A percentile compares a stretch with the other conserved stretches of the same genome.
Conservation (phyloP, 2,888 invertebrate species). For the Phaonia tiefii region DNA sequence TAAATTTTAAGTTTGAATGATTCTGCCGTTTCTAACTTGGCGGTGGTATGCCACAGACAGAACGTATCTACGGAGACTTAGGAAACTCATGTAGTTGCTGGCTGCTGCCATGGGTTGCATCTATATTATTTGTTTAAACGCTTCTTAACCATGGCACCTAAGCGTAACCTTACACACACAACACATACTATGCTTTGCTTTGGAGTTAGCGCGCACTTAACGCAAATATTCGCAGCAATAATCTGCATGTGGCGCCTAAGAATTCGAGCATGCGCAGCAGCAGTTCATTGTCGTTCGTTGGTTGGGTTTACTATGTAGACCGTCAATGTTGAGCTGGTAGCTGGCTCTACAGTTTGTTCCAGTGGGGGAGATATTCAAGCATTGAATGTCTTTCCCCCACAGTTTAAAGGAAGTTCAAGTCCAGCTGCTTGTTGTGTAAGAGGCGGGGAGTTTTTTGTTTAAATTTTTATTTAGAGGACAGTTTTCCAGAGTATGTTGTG, state of each 20-base stretch:
- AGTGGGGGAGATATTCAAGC: too few relatives aligned
- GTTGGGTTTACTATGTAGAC: not conserved
- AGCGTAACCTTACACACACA: too few relatives aligned
- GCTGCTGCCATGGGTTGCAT: slow-evolving; percentile 4
- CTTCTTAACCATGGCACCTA: slow-evolving; percentile 29
- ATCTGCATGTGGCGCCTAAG: slow-evolving; percentile 67
- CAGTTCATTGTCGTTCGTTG: not conserved
- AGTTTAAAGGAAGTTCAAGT: slow-evolving; percentile 57
- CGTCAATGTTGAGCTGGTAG: not conserved
- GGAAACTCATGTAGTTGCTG: not conserved
- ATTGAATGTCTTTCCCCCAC: slow-evolving; percentile 40
- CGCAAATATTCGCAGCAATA: slow-evolving; percentile 41
- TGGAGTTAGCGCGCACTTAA: slow-evolving; percentile 39
- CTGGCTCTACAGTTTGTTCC: not conserved
- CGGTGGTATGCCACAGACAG: not conserved
- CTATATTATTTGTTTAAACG: slow-evolving; percentile 45
- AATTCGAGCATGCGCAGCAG: slow-evolving; percentile 56
- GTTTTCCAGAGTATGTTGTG: slow-evolving; percentile 32
- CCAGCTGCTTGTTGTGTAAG: slow-evolving; percentile 54
- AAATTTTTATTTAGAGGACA: slow-evolving; percentile 57
- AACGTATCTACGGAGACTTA: not conserved
- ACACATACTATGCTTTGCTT: too few relatives aligned
- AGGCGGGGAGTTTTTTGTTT: too few relatives aligned
- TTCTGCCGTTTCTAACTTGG: not conserved
- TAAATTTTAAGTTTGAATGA: slow-evolving; percentile 26